Evolutionary conservation across 1,140 invertebrate species (phyloP).

Genomic region (Drosophila chauvacae): DNA sequence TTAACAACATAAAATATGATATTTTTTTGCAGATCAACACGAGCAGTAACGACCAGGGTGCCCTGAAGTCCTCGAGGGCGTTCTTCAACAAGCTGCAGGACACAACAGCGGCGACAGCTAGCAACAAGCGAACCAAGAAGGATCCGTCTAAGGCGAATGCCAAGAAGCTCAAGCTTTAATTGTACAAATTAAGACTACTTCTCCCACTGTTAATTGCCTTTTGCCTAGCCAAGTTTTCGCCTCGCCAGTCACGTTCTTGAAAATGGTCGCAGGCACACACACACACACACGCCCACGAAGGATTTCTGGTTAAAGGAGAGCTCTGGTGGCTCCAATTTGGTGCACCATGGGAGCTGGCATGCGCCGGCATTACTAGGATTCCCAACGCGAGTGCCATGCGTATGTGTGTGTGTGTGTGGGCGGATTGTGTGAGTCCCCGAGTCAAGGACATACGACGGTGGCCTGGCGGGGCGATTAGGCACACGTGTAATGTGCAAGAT

Average conservation of each 20-base stretch:
- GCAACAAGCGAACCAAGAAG: constrained; percentile 61
- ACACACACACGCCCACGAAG: neutral
- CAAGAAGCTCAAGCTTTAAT: constrained; percentile 74
- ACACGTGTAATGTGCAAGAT: constrained; percentile 53
- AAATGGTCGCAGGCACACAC: constrained; percentile 37
- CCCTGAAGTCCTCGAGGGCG: constrained; percentile 91
- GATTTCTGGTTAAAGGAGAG: constrained; percentile 17
- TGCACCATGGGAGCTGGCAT: constrained; percentile 62
- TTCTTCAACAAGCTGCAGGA: constrained; percentile 94
- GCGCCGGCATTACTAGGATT: constrained; percentile 25
- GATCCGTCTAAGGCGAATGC: constrained; percentile 58
- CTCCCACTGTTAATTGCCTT: constrained; percentile 58
- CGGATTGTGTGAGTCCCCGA: constrained; percentile 4
- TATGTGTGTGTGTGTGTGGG: constrained; percentile 8
- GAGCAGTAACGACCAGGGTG: constrained; percentile 82
- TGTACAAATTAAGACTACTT: constrained; percentile 38
- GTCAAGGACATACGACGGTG: constrained; percentile 55
- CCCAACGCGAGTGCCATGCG: constrained; percentile 8
- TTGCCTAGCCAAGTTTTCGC: constrained; percentile 16
- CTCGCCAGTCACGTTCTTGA: constrained; percentile 60
- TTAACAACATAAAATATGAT: neutral
- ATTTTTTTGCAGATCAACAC: constrained; percentile 83
- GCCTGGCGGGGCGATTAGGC: constrained; percentile 45
- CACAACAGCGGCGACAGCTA: constrained; percentile 84
- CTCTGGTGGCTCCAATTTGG: constrained; percentile 48